These are phyloP conservation scores for Seladonia tumulorum DNA, from an alignment of 2,888 invertebrate genomes.

Conservation along the genomic window DNA sequence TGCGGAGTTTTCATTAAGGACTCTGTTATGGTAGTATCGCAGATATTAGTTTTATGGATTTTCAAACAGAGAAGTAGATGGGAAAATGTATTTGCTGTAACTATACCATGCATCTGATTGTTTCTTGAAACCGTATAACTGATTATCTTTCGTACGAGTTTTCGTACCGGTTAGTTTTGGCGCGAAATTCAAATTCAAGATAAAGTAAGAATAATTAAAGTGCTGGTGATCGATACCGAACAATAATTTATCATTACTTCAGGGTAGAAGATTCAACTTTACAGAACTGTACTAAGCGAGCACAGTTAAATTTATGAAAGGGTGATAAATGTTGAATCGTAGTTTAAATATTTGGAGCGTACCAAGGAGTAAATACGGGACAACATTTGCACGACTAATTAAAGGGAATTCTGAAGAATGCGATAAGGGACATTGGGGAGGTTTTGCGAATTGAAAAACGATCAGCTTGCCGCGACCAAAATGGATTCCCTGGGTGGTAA, in stretches of 20 bases:
- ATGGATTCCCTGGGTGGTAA: conserved; percentile 66
- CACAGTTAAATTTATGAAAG: background rate
- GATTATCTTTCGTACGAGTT: too few relatives aligned
- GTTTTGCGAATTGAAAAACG: conserved; percentile 13
- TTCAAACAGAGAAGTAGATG: background rate
- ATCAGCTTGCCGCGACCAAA: conserved; percentile 24
- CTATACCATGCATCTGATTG: background rate
- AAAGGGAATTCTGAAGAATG: background rate
- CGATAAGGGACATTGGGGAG: background rate
- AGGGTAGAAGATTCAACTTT: background rate
- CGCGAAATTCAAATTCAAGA: background rate
- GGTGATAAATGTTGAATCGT: background rate
- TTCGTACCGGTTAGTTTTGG: background rate
- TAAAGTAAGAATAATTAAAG: background rate
- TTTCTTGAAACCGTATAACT: background rate
- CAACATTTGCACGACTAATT: background rate
- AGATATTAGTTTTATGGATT: background rate
- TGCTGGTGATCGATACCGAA: background rate
- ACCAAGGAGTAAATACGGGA: background rate
- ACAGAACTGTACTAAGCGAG: background rate
- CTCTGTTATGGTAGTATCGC: background rate
- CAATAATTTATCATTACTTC: background rate
- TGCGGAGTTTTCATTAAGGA: background rate
- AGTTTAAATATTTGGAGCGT: background rate
- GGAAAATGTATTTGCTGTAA: background rate